phyloP scores from a whole-genome alignment of 2,797 vertebrate genomes.

The Hyperoplus lanceolatus region DNA sequence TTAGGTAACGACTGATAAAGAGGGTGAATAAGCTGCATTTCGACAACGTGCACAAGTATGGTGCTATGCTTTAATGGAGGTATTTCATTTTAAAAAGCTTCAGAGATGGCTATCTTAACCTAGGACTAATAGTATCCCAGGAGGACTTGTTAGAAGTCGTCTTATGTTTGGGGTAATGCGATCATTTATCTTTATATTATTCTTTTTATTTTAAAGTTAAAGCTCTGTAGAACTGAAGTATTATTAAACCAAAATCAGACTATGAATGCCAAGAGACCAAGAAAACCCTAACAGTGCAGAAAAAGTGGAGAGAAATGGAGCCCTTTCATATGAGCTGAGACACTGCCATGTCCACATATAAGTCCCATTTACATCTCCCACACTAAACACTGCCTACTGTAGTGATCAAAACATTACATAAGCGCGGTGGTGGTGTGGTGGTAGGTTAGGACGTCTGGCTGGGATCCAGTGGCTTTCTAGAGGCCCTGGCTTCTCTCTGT shows the following conservation, averaged over 20 bases:
- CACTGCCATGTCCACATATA: constrained; percentile 58
- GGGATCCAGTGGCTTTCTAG: constrained; percentile 74
- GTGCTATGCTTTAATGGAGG: neutral
- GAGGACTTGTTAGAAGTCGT: constrained; percentile 8
- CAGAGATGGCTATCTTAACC: neutral
- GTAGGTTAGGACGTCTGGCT: constrained; percentile 75
- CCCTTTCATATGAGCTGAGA: constrained; percentile 47
- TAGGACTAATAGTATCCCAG: neutral
- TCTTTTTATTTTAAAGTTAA: constrained; percentile 15
- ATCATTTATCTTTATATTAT: constrained; percentile 6
- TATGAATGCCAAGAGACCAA: constrained; percentile 33
- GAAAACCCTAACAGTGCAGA: constrained; percentile 40
- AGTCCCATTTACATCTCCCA: constrained; percentile 69
- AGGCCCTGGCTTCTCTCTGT: constrained; percentile 82
- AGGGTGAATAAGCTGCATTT: neutral
- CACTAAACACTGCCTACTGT: constrained; percentile 63
- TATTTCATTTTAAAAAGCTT: constrained; percentile 9
- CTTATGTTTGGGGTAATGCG: neutral
- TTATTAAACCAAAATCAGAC: constrained; percentile 41
- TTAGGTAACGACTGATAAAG: neutral
- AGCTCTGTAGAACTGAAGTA: neutral
- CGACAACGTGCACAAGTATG: constrained; percentile 1
- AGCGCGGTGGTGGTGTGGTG: constrained; percentile 70
- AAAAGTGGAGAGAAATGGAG: constrained; percentile 49
- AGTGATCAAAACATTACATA: constrained; percentile 81